Base-by-base conservation (phyloP, 1,140 invertebrate genomes). In the Drosophila sucinea region DNA sequence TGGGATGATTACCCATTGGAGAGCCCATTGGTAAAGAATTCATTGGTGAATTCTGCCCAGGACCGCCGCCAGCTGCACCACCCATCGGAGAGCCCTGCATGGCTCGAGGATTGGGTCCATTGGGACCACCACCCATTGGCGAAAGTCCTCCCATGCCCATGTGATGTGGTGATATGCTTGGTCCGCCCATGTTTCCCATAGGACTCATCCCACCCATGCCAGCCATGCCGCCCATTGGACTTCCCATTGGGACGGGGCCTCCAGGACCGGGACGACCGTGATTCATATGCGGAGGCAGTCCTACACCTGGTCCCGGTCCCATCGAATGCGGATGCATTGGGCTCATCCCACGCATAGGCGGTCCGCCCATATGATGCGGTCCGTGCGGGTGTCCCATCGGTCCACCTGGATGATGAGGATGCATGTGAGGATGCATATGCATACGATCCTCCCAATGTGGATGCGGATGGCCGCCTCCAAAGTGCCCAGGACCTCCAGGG, bases 21-120 rank as follows among this genome's bases (percentile, higher is more conserved):
- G 95, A 95, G 40, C 95, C 95, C 94, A 95, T 95, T 66, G 95
- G 94, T 91, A 95, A 93, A 73, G 95, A 95, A 90, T 95, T 95
- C 94, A 96, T 95, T 38, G 95, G 95, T 87, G 90, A 91, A 30
- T 86, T 84, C 44, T 91, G 90, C 4, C 90, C 90, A 0, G 94
- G 92, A 4, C 92, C 93, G 7, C 92, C 76, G 38, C 93, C 92
- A 3, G 93, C 93, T 4, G 91, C 90, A 11, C 67, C 94, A 3
- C 89, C 89, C 90, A 91, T 91, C 1, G 94, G 94, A 70, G 94
- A 94, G 35, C 94, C 94, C 92, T 87, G 84, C 86, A 94, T 95
- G 77, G 94, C 93, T 63, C 92, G 65, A 92, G 94, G 71, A 93
- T 95, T 79, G 79, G 94, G 89, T 91, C 94, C 91, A 47, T 91